phyloP scores from a whole-genome alignment of 2,797 vertebrate species.

The Acanthurus tractus region DNA sequence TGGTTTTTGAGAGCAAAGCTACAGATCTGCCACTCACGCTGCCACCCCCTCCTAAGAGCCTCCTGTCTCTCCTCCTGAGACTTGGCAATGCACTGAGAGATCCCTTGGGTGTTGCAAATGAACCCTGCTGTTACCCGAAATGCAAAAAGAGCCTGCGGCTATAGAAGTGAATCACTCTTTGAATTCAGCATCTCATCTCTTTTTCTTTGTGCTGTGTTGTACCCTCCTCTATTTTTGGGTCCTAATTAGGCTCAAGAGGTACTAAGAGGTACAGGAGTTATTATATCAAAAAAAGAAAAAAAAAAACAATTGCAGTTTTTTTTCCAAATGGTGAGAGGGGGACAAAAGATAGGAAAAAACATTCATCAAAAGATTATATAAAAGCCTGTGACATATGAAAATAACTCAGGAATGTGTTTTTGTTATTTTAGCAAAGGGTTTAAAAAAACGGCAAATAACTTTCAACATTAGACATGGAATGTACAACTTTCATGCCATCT shows the following conservation, averaged over 20 bases:
- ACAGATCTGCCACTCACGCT: slow-evolving; percentile 60
- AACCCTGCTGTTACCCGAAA: slow-evolving; percentile 65
- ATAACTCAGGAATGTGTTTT: slow-evolving; percentile 29
- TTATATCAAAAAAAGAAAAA: slow-evolving; percentile 18
- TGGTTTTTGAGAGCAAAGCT: slow-evolving; percentile 57
- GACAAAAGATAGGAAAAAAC: not conserved
- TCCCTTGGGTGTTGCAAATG: slow-evolving; percentile 69
- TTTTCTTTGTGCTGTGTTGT: slow-evolving; percentile 55
- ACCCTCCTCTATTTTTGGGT: slow-evolving; percentile 63
- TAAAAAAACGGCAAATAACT: slow-evolving; percentile 34
- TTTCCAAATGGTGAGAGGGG: slow-evolving; percentile 1
- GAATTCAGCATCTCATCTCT: slow-evolving; percentile 61
- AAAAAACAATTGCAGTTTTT: not conserved
- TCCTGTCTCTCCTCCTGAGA: slow-evolving; percentile 59
- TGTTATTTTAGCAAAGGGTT: slow-evolving; percentile 40
- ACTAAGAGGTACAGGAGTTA: slow-evolving; percentile 48
- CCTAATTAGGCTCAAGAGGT: slow-evolving; percentile 78
- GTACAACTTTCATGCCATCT: slow-evolving; percentile 63
- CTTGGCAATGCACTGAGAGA: slow-evolving; percentile 54
- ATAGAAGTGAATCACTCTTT: slow-evolving; percentile 63
- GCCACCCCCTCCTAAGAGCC: slow-evolving; percentile 40
- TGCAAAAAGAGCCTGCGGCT: slow-evolving; percentile 57
- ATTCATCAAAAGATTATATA: slow-evolving; percentile 38
- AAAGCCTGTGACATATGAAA: slow-evolving; percentile 46
- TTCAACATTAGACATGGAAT: slow-evolving; percentile 58